Evolutionary conservation across 2,113 vertebrate genomes (phyloP).

Genomic region (Anhinga anhinga): DNA sequence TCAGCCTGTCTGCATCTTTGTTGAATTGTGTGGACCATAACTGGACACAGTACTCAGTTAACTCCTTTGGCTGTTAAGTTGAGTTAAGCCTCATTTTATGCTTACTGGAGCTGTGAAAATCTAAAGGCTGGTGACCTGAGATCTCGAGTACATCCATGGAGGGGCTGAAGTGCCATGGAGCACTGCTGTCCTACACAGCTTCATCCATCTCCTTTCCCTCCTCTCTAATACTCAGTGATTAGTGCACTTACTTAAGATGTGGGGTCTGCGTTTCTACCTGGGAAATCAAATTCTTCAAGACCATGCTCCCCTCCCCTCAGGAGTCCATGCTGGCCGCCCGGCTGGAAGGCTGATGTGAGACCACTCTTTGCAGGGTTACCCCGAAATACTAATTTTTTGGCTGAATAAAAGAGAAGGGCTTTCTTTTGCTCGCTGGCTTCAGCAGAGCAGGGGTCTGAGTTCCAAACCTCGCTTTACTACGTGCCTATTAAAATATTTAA

Average conservation of each 20-base stretch:
- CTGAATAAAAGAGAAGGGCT: not conserved
- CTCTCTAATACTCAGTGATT: not conserved
- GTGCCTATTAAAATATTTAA: constrained; percentile 47
- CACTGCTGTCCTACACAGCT: not conserved
- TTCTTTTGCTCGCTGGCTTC: not conserved
- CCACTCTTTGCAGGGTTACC: not conserved
- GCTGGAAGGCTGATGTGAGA: not conserved
- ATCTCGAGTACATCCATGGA: not conserved
- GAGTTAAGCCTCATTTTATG: not conserved
- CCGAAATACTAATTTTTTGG: not conserved
- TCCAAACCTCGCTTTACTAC: not conserved
- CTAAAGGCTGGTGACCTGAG: not conserved
- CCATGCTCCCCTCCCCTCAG: not conserved
- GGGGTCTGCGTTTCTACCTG: not conserved
- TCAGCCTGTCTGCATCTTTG: not conserved
- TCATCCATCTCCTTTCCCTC: not conserved
- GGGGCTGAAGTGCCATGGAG: not conserved
- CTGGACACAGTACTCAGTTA: not conserved
- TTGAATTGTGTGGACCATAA: not conserved
- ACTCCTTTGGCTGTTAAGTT: not conserved
- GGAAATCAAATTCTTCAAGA: not conserved
- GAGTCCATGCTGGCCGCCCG: not conserved
- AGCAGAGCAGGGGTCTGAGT: not conserved
- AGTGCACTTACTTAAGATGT: not conserved
- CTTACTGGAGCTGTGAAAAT: not conserved